Conservation (phyloP, 2,113 vertebrate species). For the Nicator chloris region DNA sequence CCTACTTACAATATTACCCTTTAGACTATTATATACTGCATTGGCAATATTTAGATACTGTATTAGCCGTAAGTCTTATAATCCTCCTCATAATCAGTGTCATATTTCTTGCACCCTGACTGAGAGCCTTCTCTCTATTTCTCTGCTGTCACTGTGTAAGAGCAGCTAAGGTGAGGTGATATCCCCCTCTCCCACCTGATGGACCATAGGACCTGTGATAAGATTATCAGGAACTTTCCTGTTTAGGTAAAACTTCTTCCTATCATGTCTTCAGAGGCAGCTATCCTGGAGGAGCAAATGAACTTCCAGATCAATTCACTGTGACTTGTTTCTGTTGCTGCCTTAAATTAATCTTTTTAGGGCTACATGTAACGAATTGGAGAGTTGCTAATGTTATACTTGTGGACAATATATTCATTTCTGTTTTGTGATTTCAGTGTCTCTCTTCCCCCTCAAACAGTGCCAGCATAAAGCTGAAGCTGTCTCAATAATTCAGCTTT, state of each 20-base stretch:
- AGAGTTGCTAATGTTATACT: background rate
- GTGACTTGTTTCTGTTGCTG: background rate
- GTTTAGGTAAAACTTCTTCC: background rate
- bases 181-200: background rate
- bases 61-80: background rate
- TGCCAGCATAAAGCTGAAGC: background rate
- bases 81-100: background rate
- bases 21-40: background rate
- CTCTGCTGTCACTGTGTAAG: background rate
- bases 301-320: background rate
- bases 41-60: background rate
- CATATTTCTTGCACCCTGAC: background rate
- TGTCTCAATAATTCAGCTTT: background rate
- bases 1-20: background rate
- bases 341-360: background rate
- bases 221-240: background rate
- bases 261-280: background rate
- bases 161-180: background rate
- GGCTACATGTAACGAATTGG: background rate
- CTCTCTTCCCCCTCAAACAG: background rate
- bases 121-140: background rate
- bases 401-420: background rate
- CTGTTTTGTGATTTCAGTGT: background rate
- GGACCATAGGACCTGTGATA: background rate
- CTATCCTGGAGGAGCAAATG: background rate